Evolutionary conservation across 2,888 invertebrate species (phyloP), one percentile per base, ranked within the genome.

Genomic region (Myathropa florea): DNA sequence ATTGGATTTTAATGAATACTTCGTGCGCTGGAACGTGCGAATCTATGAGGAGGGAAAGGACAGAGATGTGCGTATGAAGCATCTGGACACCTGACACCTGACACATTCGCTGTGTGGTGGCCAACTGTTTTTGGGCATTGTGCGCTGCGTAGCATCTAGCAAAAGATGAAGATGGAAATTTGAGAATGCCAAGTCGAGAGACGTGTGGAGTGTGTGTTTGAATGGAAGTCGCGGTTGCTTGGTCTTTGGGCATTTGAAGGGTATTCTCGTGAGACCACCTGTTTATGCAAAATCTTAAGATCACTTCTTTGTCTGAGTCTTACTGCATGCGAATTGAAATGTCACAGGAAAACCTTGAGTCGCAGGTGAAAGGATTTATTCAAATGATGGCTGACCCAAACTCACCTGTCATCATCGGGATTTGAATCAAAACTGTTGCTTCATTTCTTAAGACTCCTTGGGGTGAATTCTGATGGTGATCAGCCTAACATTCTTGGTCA

Each of bases 41-140:
- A 46, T 9, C 21, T 39, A 12, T 46, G 55, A 30, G 75, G 30
- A 28, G 71, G 55, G 46, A 70, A 81, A 72, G 73, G 59, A 72
- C 59, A 46, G 55, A 73, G 75, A 67, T 71, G 57, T 75, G 70
- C 65, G 59, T 65, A 61, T 64, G 59, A 30, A 23, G 61, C 55
- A 65, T 60, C 65, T 64, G 82, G 85, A 82, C 85, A 85, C 85
- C 85, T 85, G 85, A 85, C 85, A 85, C 81, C 85, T 85, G 85
- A 82, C 85, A 81, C 65, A 71, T 67, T 39, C 68, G 46, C 55
- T 39, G 33, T 57, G 36, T 23, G 18, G 33, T 10, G 81, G 6
- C 46, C 46, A 18, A 80, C 84, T 85, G 39, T 59, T 72, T 84
- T 84, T 84, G 80, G 84, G 39, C 67, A 75, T 80, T 71, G 65